phyloP scores from a whole-genome alignment of 2,888 invertebrate species.

The Polyommatus iphigenia region DNA sequence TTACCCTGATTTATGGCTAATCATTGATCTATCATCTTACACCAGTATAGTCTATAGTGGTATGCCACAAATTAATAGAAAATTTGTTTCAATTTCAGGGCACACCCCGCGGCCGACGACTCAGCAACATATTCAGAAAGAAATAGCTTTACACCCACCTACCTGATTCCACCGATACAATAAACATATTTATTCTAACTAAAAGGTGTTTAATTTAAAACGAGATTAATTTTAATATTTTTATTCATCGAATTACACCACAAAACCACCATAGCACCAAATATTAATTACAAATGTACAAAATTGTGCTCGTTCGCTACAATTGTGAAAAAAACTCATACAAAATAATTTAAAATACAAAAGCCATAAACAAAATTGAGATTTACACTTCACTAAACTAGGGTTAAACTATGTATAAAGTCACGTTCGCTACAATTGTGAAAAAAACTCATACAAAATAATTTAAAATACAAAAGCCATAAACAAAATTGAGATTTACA shows the following conservation, averaged over 20 bases:
- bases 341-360: slow-evolving; percentile 36
- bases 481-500: slow-evolving; percentile 9
- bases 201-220: slow-evolving; percentile 40
- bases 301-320: slow-evolving; percentile 69
- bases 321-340: slow-evolving; percentile 38
- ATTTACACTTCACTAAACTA: slow-evolving; percentile 12
- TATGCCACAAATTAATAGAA: neutral
- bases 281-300: slow-evolving; percentile 78
- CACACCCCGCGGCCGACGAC: slow-evolving; percentile 71
- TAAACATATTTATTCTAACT: slow-evolving; percentile 41
- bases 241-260: slow-evolving; percentile 57
- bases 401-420: slow-evolving; percentile 10
- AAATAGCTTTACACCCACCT: slow-evolving; percentile 44
- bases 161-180: slow-evolving; percentile 34
- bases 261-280: slow-evolving; percentile 75
- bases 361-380: slow-evolving; percentile 23
- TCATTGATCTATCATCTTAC: too few relatives aligned
- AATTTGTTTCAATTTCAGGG: slow-evolving; percentile 59
- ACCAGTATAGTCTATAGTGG: too few relatives aligned
- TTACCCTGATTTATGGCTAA: too few relatives aligned
- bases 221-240: slow-evolving; percentile 45
- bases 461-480: slow-evolving; percentile 35
- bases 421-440: too few relatives aligned
- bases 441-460: slow-evolving; percentile 38
- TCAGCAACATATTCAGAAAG: slow-evolving; percentile 77